These are phyloP conservation scores for Ooceraea biroi DNA, from an alignment of 1,140 invertebrate genomes.

Conservation along the genomic window DNA sequence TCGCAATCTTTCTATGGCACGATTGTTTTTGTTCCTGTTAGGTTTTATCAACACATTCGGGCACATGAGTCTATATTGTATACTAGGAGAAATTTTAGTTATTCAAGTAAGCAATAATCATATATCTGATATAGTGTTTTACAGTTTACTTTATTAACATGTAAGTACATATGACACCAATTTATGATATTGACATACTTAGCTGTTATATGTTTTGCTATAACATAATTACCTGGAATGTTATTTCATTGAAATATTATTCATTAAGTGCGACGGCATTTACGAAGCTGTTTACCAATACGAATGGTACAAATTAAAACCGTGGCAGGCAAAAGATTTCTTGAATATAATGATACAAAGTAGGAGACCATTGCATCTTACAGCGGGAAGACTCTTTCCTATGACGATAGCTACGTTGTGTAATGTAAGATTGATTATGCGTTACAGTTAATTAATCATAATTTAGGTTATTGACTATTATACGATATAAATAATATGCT, in stretches of 20 bases:
- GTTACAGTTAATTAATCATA: no score
- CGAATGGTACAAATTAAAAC: slow-evolving; percentile 30
- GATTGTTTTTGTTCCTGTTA: background rate
- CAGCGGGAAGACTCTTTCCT: slow-evolving; percentile 48
- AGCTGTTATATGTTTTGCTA: background rate
- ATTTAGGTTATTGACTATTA: no score
- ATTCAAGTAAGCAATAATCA: no score
- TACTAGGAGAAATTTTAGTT: slow-evolving; percentile 46
- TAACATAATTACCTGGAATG: no score
- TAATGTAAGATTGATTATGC: slow-evolving; percentile 51
- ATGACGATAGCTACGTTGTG: slow-evolving; percentile 48
- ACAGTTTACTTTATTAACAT: background rate
- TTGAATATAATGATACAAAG: slow-evolving; percentile 46
- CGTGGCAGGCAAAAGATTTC: slow-evolving; percentile 15
- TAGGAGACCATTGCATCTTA: slow-evolving; percentile 32
- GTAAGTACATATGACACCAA: no score
- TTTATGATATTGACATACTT: no score
- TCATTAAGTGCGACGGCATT: slow-evolving; percentile 24
- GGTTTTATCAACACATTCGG: slow-evolving; percentile 6
- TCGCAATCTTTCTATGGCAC: background rate
- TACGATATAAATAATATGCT: no score
- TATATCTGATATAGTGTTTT: no score
- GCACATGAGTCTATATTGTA: slow-evolving; percentile 29
- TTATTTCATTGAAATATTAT: background rate
- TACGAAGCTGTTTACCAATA: slow-evolving; percentile 7